phyloP scores from a whole-genome alignment of 1,140 invertebrate genomes.

The Hylaeus anthracinus region DNA sequence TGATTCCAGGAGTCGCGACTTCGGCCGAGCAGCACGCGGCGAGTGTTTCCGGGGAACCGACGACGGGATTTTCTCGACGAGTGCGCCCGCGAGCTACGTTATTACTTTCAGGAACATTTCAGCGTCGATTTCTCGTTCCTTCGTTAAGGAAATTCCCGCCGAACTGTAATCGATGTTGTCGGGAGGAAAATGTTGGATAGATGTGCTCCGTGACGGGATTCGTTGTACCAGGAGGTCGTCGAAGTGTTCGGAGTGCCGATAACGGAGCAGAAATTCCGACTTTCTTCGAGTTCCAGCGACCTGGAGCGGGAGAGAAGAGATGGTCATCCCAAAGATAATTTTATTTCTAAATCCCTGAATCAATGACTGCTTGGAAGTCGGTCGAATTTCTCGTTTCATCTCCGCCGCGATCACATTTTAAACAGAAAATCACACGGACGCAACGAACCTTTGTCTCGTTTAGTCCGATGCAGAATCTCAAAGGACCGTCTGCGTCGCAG shows the following conservation, averaged over 20 bases:
- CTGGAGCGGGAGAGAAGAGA: too few species aligned
- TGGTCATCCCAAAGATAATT: too few species aligned
- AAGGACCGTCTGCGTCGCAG: constrained; percentile 30
- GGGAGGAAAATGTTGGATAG: not conserved
- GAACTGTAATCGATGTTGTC: not conserved
- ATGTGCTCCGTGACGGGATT: not conserved
- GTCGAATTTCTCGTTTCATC: constrained; percentile 29
- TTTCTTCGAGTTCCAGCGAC: too few species aligned
- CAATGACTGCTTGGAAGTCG: not conserved
- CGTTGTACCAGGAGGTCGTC: not conserved
- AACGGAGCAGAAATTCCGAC: too few species aligned
- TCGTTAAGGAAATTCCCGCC: not conserved
- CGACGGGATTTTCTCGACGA: constrained; percentile 5
- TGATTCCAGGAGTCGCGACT: constrained; percentile 28
- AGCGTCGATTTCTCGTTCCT: not conserved
- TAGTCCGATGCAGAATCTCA: constrained; percentile 36
- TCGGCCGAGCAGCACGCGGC: not conserved
- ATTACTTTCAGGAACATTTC: constrained; percentile 15
- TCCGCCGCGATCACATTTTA: constrained; percentile 22
- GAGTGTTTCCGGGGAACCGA: not conserved
- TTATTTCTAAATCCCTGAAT: not conserved
- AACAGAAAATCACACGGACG: constrained; percentile 18
- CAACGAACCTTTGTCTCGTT: constrained; percentile 50
- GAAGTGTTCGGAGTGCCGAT: too few species aligned
- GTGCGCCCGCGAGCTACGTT: not conserved